Percentiles rank a stretch among this genome's conserved stretches.
These are phyloP conservation scores for Athalia cordata DNA, from an alignment of 2,888 invertebrate species.

Conservation along the genomic window DNA sequence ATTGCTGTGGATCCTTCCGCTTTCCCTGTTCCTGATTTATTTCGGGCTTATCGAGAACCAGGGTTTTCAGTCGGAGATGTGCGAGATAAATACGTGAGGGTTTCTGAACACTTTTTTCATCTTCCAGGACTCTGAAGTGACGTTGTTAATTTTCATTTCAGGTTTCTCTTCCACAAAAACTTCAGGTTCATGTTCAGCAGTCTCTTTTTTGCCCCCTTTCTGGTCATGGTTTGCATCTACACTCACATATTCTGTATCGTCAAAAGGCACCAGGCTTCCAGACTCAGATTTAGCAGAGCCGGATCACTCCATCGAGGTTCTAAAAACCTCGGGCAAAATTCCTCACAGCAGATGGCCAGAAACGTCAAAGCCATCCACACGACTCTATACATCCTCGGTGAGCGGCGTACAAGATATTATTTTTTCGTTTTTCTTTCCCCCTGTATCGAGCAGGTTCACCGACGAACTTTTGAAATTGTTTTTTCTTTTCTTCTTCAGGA, in stretches of 20 bases:
- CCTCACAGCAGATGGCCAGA: constrained; percentile 69
- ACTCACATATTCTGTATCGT: constrained; percentile 78
- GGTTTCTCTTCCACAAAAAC: constrained; percentile 71
- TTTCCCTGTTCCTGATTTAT: constrained; percentile 74
- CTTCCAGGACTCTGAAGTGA: background rate
- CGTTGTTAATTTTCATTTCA: constrained; percentile 52
- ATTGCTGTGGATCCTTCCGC: constrained; percentile 77
- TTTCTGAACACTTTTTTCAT: background rate
- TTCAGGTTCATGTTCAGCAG: constrained; percentile 75
- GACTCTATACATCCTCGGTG: constrained; percentile 79
- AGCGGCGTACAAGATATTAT: constrained; percentile 56
- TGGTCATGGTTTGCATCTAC: constrained; percentile 78
- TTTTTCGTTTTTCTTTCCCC: background rate
- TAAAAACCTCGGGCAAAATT: constrained; percentile 48
- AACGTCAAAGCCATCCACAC: constrained; percentile 78
- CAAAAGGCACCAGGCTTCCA: constrained; percentile 74
- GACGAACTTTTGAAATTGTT: background rate
- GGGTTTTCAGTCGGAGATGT: constrained; percentile 70
- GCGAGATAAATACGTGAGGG: constrained; percentile 53
- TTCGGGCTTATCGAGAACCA: constrained; percentile 74
- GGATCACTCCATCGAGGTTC: constrained; percentile 58
- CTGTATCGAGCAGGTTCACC: background rate
- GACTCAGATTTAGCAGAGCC: constrained; percentile 72
- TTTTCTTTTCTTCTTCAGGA: constrained; percentile 47
- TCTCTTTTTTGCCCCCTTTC: constrained; percentile 77